These are phyloP conservation scores for Poecilus cupreus DNA, from an alignment of 2,888 invertebrate species.

Conservation along the genomic window DNA sequence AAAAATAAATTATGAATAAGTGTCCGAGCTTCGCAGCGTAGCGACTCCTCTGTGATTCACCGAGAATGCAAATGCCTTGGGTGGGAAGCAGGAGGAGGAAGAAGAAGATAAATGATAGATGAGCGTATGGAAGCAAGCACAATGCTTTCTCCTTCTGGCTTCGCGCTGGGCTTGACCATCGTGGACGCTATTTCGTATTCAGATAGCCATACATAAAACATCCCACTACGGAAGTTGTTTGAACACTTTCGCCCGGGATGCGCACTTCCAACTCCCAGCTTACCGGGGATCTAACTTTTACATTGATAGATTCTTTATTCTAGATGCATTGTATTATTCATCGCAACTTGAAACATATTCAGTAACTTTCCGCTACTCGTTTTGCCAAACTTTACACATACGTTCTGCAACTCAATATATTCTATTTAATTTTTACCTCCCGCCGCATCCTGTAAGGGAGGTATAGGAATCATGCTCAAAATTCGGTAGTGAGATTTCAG, in stretches of 20 bases:
- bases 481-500: no score
- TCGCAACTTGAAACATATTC: no score
- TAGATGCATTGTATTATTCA: no score
- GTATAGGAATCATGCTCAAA: no score
- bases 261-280: background rate
- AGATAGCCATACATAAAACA: constrained; percentile 52
- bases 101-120: constrained; percentile 53
- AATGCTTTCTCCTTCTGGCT: constrained; percentile 29
- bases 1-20: constrained; percentile 55
- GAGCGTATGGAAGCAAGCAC: constrained; percentile 39
- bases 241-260: constrained; percentile 2
- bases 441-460: no score
- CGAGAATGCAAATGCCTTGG: constrained; percentile 41
- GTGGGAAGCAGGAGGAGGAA: background rate
- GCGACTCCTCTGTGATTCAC: constrained; percentile 18
- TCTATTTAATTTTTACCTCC: no score
- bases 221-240: background rate
- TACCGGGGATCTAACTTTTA: no score
- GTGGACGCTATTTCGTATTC: constrained; percentile 40
- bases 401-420: no score
- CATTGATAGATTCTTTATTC: no score
- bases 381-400: no score
- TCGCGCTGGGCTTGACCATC: background rate
- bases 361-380: no score
- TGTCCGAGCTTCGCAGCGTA: background rate